Base-by-base conservation (phyloP, 2,888 invertebrate genomes). In the Drosophila histrio region DNA sequence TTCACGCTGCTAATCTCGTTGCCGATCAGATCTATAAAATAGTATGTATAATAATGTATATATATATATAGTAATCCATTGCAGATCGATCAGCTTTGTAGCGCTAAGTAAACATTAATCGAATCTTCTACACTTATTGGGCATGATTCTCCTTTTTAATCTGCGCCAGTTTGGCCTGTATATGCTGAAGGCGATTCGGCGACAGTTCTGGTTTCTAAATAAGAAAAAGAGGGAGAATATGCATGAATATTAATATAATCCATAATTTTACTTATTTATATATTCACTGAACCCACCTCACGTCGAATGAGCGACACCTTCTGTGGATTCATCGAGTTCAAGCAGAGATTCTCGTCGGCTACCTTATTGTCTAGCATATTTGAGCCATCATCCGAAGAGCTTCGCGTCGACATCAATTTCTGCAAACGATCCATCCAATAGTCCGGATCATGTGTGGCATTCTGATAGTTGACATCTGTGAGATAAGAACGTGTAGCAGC, bases 81-180 rank as follows among this genome's bases (percentile, higher is more conserved):
- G 44, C 61, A 68, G 59, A 78, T 59, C 58, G 54, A 71, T 59
- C 58, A 56, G 77, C 47, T 52, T 46, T 13, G 77, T 47, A 47
- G 56, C 52, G 64, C 36, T 46, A 57, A 71, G 56, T 75, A 46
- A 75, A 71, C 19, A 60, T 56, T 57, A 69, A 70, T 44, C 50
- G 24, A 46, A 24, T 62, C 36, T 21, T 59, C 46, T 44, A 62
- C 44, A 56, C 8, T 71, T 68, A 82, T 72, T 90, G 87, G 78
- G 88, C 83, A 63, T 91, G 89, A 69, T 88, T 89, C 66, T 91
- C 91, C 76, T 91, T 91, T 67, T 91, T 92, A 41, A 91, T 89
- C 77, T 91, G 91, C 26, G 92, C 91, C 77, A 92, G 70, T 63
- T 92, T 92, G 22, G 92, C 92, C 75, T 92, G 92, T 60, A 92